These are phyloP conservation scores for Cyprinodon diabolis DNA, from an alignment of 2,797 vertebrate species.

Conservation along the genomic window DNA sequence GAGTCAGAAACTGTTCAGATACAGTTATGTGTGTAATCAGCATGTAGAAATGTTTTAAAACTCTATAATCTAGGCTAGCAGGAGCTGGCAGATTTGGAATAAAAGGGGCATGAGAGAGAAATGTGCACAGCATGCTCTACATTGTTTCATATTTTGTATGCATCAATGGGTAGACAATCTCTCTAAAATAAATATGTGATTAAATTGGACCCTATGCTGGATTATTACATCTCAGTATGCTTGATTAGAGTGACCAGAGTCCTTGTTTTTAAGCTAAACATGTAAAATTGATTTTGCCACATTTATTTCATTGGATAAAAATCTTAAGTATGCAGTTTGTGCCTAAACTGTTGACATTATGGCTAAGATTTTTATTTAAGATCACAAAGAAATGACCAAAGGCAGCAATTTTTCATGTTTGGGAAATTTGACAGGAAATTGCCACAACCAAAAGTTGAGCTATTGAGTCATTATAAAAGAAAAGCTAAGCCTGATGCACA, in stretches of 20 bases:
- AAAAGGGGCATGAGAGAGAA: background rate
- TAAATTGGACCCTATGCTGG: background rate
- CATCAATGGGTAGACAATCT: background rate
- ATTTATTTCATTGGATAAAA: background rate
- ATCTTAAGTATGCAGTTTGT: background rate
- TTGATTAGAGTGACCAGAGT: background rate
- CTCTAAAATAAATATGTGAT: background rate
- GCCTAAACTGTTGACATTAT: background rate
- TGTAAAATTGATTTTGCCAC: background rate
- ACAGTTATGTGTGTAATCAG: background rate
- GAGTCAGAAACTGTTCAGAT: background rate
- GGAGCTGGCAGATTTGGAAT: background rate
- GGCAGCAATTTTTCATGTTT: too few relatives aligned
- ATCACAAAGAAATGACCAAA: background rate
- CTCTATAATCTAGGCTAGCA: background rate
- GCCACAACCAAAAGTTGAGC: background rate
- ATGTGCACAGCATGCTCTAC: background rate
- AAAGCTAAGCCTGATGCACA: background rate
- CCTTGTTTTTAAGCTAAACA: background rate
- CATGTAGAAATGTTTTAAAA: background rate
- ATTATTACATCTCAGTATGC: background rate
- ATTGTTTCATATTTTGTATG: background rate
- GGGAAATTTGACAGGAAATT: background rate
- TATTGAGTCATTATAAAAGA: slow-evolving; percentile 5
- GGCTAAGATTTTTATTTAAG: background rate